phyloP scores from a whole-genome alignment of 2,797 vertebrate genomes.

The Neoniphon sammara region DNA sequence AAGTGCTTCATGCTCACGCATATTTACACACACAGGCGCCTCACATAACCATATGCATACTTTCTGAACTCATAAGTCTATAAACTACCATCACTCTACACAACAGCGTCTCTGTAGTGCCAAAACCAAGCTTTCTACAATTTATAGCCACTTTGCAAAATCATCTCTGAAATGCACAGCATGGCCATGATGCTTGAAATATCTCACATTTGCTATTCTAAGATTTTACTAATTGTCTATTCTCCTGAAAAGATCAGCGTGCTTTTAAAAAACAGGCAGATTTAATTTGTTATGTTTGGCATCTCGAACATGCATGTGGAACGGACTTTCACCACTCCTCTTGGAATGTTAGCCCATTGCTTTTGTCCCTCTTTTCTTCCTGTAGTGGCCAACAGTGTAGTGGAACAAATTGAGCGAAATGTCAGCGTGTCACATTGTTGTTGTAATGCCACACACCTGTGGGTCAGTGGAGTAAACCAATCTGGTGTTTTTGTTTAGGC shows the following conservation, averaged over 20 bases:
- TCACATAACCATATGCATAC: slow-evolving; percentile 6
- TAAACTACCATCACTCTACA: neutral
- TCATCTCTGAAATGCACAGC: neutral
- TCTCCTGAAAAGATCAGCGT: neutral
- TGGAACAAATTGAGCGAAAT: slow-evolving; percentile 52
- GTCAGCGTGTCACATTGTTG: slow-evolving; percentile 61
- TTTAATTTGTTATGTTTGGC: slow-evolving; percentile 45
- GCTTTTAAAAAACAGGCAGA: slow-evolving; percentile 16
- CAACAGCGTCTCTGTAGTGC: neutral
- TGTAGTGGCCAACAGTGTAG: slow-evolving; percentile 36
- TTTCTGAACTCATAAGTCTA: neutral
- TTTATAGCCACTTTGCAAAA: slow-evolving; percentile 1
- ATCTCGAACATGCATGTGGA: slow-evolving; percentile 55
- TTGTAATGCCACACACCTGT: slow-evolving; percentile 67
- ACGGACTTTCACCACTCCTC: slow-evolving; percentile 44
- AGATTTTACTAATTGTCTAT: neutral
- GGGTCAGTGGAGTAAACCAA: slow-evolving; percentile 66
- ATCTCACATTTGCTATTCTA: neutral
- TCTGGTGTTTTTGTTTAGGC: slow-evolving; percentile 58
- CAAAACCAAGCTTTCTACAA: neutral
- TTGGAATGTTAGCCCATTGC: slow-evolving; percentile 39
- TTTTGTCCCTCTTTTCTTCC: slow-evolving; percentile 53
- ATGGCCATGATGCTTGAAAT: slow-evolving; percentile 14
- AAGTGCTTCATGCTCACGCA: slow-evolving; percentile 30
- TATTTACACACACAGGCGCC: slow-evolving; percentile 9